Conservation (phyloP, 2,888 invertebrate species). For the Lasioglossum marginatum region DNA sequence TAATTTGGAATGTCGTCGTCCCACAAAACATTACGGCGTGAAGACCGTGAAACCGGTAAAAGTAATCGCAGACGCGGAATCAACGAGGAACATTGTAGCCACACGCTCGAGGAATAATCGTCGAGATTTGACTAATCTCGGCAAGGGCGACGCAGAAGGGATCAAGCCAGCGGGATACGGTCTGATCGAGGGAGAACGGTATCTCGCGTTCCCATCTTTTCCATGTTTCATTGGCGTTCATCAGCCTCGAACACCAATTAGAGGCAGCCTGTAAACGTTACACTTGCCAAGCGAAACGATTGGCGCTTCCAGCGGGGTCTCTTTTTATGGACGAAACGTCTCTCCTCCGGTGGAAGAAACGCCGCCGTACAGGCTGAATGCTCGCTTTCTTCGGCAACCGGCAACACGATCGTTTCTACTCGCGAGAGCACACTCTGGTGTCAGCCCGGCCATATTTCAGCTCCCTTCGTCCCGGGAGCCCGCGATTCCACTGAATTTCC, state of each 20-base stretch:
- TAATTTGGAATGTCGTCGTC: not conserved
- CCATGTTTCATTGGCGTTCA: constrained; percentile 70
- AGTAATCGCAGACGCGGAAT: not conserved
- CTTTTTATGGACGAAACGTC: constrained; percentile 71
- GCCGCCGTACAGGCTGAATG: constrained; percentile 65
- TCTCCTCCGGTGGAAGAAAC: constrained; percentile 67
- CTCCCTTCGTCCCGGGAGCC: constrained; percentile 52
- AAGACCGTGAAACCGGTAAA: not conserved
- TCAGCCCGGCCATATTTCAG: constrained; percentile 68
- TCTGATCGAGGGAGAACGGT: constrained; percentile 21
- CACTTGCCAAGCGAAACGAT: constrained; percentile 74
- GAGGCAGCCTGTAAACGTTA: constrained; percentile 75
- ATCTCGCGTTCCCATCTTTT: constrained; percentile 62
- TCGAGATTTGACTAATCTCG: not conserved
- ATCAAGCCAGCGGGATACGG: not conserved
- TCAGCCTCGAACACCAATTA: constrained; percentile 77
- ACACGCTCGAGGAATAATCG: not conserved
- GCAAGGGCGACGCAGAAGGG: not conserved
- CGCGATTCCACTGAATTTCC: constrained; percentile 53
- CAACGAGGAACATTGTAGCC: not conserved
- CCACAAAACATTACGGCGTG: not conserved
- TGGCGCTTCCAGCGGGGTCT: constrained; percentile 70
- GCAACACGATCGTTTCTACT: constrained; percentile 73
- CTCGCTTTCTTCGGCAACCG: constrained; percentile 71
- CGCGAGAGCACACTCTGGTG: constrained; percentile 56